Percentiles rank a stretch among this genome's conserved stretches.
These are phyloP conservation scores for Danio kyathit DNA, from an alignment of 2,797 vertebrate genomes.

Conservation along the genomic window DNA sequence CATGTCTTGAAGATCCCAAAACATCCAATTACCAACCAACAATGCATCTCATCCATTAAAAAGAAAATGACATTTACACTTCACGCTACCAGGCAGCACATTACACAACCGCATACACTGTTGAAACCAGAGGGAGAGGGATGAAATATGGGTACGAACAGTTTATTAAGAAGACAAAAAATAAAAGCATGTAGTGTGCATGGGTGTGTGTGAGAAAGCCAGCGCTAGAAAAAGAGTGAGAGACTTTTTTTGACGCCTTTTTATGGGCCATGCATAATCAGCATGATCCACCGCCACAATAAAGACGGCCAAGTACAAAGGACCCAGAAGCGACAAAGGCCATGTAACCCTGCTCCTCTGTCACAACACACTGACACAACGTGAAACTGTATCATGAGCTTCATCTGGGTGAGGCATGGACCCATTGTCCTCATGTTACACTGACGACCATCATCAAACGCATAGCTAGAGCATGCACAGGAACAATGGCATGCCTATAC, in stretches of 20 bases:
- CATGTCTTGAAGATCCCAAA: background rate
- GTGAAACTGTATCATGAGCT: conserved; percentile 41
- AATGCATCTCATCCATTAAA: background rate
- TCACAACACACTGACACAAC: conserved; percentile 31
- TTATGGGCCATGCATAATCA: conserved; percentile 36
- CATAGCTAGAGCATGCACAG: background rate
- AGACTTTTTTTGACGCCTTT: background rate
- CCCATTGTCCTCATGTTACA: conserved; percentile 33
- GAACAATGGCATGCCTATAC: background rate
- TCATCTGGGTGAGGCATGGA: conserved; percentile 40
- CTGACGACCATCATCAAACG: conserved; percentile 20
- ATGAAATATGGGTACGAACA: background rate
- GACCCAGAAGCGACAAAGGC: conserved; percentile 32
- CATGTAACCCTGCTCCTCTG: conserved; percentile 37
- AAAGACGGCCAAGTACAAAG: conserved; percentile 38
- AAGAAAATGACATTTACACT: background rate
- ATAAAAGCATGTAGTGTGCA: background rate
- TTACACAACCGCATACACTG: background rate
- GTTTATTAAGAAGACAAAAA: conserved; percentile 22
- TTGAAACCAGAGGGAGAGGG: background rate
- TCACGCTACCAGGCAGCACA: background rate
- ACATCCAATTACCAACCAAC: conserved; percentile 16
- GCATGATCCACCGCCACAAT: conserved; percentile 46
- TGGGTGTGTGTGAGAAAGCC: conserved; percentile 12
- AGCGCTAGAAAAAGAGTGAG: background rate